phyloP scores from a whole-genome alignment of 2,113 vertebrate genomes.

The Datnioides undecimradiatus region DNA sequence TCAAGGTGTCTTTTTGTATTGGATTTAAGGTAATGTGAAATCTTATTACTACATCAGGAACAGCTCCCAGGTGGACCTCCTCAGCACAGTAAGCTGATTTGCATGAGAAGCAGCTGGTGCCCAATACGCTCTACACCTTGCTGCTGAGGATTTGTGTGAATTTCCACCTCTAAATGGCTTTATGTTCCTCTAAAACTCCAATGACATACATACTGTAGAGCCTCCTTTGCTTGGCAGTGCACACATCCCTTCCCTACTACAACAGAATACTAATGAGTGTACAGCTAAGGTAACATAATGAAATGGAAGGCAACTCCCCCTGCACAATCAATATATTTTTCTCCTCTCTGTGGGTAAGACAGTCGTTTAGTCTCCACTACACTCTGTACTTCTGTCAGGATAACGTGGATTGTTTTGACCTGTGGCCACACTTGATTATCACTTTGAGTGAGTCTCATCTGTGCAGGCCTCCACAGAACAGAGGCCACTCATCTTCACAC shows the following conservation, averaged over 20 bases:
- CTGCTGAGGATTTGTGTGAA: constrained; percentile 27
- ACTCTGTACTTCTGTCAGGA: constrained; percentile 40
- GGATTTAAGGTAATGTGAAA: constrained; percentile 30
- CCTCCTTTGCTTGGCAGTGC: constrained; percentile 6
- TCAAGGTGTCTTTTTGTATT: constrained; percentile 13
- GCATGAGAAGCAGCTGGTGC: constrained; percentile 4
- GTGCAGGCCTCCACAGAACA: constrained; percentile 19
- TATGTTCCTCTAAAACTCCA: constrained; percentile 15
- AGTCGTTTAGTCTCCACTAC: constrained; percentile 32
- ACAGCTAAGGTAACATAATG: constrained; percentile 46
- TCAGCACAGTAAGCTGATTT: constrained; percentile 28
- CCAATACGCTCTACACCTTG: not conserved
- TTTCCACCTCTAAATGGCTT: constrained; percentile 45
- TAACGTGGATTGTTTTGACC: constrained; percentile 60
- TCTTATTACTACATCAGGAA: constrained; percentile 18
- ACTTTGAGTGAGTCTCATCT: constrained; percentile 27
- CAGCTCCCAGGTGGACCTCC: constrained; percentile 16
- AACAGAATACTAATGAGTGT: constrained; percentile 60
- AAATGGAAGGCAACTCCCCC: constrained; percentile 39
- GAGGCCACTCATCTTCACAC: constrained; percentile 20
- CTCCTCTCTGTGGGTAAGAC: constrained; percentile 19
- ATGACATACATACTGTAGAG: constrained; percentile 15
- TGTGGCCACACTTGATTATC: constrained; percentile 49
- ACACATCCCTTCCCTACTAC: constrained; percentile 3
- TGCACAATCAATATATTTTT: constrained; percentile 59